phyloP scores from a whole-genome alignment of 2,797 vertebrate genomes.

The Hemibagrus guttatus region DNA sequence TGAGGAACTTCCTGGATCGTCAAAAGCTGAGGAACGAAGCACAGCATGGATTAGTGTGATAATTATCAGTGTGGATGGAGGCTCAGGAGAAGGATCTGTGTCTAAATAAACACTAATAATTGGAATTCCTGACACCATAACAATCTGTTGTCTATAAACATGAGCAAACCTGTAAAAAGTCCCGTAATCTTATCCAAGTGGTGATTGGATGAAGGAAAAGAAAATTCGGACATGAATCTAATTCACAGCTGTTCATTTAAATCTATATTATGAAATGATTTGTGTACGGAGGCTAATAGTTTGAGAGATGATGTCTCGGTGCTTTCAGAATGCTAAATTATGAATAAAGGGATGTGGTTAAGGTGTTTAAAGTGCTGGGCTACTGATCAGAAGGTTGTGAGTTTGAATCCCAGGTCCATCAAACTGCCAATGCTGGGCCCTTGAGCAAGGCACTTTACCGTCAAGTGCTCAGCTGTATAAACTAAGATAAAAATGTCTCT shows the following conservation, averaged over 20 bases:
- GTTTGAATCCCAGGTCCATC: too few species aligned
- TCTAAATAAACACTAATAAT: too few species aligned
- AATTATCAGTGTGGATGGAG: neutral
- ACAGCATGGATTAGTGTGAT: neutral
- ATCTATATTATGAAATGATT: neutral
- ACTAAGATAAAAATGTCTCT: too few species aligned
- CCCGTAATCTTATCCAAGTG: neutral
- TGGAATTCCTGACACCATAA: neutral
- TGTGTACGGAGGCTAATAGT: neutral
- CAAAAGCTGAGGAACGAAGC: slow-evolving; percentile 51
- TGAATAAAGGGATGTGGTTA: too few species aligned
- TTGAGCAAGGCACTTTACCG: too few species aligned
- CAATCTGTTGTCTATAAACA: neutral
- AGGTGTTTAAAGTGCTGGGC: too few species aligned
- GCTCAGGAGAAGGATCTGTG: neutral
- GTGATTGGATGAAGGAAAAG: neutral
- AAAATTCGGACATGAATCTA: neutral
- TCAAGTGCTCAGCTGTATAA: too few species aligned
- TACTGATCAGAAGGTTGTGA: too few species aligned
- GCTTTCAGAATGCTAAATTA: too few species aligned
- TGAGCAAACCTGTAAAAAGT: neutral
- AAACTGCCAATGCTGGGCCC: too few species aligned
- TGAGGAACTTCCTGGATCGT: slow-evolving; percentile 53
- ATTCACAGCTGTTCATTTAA: neutral
- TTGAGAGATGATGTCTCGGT: neutral